Evolutionary conservation across 2,888 invertebrate species (phyloP).

Genomic region (Danaus chrysippus): DNA sequence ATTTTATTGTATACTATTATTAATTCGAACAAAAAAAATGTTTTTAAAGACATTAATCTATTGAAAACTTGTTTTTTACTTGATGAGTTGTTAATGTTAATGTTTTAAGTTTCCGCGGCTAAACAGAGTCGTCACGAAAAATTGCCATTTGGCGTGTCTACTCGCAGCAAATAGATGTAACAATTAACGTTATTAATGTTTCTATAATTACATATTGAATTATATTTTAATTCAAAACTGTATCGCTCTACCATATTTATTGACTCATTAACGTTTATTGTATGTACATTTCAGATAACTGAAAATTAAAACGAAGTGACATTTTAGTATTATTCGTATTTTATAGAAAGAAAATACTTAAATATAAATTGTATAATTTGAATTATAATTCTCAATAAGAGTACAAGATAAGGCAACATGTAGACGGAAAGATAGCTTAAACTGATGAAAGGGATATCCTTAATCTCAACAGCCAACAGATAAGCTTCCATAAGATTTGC

Average conservation of each 20-base stretch:
- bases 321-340: too few relatives aligned
- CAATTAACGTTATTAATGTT: constrained; percentile 17
- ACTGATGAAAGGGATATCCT: constrained; percentile 12
- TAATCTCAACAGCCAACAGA: constrained; percentile 17
- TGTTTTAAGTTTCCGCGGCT: constrained; percentile 12
- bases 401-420: not conserved
- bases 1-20: too few relatives aligned
- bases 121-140: constrained; percentile 25
- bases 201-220: constrained; percentile 6
- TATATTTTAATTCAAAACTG: not conserved
- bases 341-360: too few relatives aligned
- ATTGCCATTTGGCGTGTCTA: constrained; percentile 17
- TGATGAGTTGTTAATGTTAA: constrained; percentile 15
- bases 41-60: too few relatives aligned
- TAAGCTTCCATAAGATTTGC: constrained; percentile 12
- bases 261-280: too few relatives aligned
- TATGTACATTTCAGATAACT: too few relatives aligned
- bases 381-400: not conserved
- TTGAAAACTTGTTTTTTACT: not conserved
- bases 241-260: not conserved
- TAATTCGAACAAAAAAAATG: too few relatives aligned
- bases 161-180: constrained; percentile 18
- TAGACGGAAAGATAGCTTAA: constrained; percentile 5
- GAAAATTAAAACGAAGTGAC: too few relatives aligned
- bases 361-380: too few relatives aligned